A percentile compares a stretch with the other conserved stretches of the same genome.
These are phyloP conservation scores for Chrysolina haemoptera DNA, from an alignment of 2,888 invertebrate species.

Conservation along the genomic window DNA sequence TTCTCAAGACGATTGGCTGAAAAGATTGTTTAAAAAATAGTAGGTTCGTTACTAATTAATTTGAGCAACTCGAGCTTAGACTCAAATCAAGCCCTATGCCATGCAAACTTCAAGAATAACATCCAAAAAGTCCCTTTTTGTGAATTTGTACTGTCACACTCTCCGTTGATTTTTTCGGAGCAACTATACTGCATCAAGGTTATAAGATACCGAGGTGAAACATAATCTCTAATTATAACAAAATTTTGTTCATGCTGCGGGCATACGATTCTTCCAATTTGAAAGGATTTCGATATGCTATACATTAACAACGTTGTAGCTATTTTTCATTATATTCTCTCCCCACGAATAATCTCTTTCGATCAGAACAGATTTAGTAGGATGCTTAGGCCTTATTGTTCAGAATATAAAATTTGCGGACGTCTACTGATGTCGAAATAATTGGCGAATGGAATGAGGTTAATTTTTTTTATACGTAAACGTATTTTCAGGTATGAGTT, in stretches of 20 bases:
- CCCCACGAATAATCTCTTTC: not conserved
- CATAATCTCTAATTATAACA: not conserved
- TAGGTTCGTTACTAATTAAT: too few relatives aligned
- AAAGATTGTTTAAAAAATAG: too few relatives aligned
- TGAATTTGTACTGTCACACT: too few relatives aligned
- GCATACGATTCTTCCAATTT: not conserved
- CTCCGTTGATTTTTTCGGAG: too few relatives aligned
- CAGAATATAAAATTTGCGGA: not conserved
- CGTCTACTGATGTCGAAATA: conserved; percentile 5
- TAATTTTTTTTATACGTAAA: not conserved
- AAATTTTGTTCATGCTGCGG: not conserved
- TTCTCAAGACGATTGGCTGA: too few relatives aligned
- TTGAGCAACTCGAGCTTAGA: too few relatives aligned
- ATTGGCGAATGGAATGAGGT: conserved; percentile 4
- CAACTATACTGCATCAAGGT: too few relatives aligned
- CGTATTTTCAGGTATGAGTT: too few relatives aligned
- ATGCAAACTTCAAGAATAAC: too few relatives aligned
- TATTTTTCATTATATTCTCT: conserved; percentile 7
- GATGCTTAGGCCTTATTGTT: not conserved
- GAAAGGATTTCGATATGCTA: not conserved
- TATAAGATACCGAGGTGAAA: not conserved
- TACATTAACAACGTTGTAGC: not conserved
- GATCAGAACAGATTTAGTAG: conserved; percentile 3
- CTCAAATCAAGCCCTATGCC: too few relatives aligned
- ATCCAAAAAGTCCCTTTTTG: too few relatives aligned